Evolutionary conservation across 2,888 invertebrate species (phyloP).

Genomic region (Aphidoletes aphidimyza): DNA sequence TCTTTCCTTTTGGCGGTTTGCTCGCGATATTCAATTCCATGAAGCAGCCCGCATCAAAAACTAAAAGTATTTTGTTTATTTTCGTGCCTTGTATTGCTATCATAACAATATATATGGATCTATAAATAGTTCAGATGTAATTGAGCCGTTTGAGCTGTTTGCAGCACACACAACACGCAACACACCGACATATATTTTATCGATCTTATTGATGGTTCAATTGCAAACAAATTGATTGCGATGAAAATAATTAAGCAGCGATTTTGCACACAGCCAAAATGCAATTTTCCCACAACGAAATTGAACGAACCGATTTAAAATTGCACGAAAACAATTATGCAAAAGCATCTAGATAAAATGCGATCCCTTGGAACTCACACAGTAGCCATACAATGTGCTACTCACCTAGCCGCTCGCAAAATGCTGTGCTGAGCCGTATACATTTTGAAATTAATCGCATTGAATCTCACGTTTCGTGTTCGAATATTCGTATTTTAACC

Average conservation of each 20-base stretch:
- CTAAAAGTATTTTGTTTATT: neutral
- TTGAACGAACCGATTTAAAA: neutral
- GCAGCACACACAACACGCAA: neutral
- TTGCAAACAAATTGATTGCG: constrained; percentile 7
- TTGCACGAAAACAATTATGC: neutral
- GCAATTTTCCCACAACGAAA: neutral
- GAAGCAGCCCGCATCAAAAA: neutral
- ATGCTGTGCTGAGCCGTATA: neutral
- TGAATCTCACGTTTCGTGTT: constrained; percentile 19
- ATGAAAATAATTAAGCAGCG: constrained; percentile 5
- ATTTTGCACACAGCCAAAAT: constrained; percentile 1
- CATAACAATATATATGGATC: neutral
- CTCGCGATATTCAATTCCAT: neutral
- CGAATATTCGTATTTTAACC: neutral
- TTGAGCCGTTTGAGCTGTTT: constrained; percentile 9
- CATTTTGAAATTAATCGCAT: neutral
- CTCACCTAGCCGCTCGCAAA: neutral
- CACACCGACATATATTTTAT: neutral
- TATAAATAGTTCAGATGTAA: constrained; percentile 25
- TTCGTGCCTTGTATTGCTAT: constrained; percentile 19
- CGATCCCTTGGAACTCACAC: neutral
- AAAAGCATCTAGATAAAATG: neutral
- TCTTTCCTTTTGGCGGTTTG: neutral
- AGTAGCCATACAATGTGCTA: neutral
- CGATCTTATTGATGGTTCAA: neutral